Evolutionary conservation across 2,113 vertebrate species (phyloP).

Genomic region (Pteruthius melanotis): DNA sequence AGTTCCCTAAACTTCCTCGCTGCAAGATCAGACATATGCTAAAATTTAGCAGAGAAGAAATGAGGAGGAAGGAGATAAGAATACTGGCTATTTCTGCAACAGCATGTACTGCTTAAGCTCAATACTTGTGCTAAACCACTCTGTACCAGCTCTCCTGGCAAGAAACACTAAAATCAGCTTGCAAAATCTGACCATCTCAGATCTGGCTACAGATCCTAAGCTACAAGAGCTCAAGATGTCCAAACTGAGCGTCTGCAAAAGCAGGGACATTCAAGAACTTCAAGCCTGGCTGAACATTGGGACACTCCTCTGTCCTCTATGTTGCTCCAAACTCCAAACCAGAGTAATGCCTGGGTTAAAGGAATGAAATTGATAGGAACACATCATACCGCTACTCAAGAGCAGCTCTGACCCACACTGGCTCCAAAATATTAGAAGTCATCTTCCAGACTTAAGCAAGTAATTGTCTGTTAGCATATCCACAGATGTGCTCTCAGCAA

Average conservation of each 20-base stretch:
- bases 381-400: neutral
- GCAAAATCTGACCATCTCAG: neutral
- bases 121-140: neutral
- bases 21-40: neutral
- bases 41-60: neutral
- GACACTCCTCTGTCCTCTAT: rapidly evolving
- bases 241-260: neutral
- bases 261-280: neutral
- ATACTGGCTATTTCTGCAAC: neutral
- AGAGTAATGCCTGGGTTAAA: rapidly evolving
- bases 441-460: neutral
- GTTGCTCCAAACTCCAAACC: neutral
- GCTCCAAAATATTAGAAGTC: neutral
- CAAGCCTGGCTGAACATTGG: neutral
- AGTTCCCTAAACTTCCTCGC: neutral
- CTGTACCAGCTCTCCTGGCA: neutral
- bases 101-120: neutral
- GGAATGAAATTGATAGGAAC: neutral
- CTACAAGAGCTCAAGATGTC: neutral
- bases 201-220: neutral
- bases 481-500: neutral
- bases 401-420: neutral
- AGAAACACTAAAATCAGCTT: neutral
- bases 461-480: neutral
- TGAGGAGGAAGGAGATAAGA: neutral